Base-by-base conservation (phyloP, 2,888 invertebrate genomes). In the Dynastes maya region DNA sequence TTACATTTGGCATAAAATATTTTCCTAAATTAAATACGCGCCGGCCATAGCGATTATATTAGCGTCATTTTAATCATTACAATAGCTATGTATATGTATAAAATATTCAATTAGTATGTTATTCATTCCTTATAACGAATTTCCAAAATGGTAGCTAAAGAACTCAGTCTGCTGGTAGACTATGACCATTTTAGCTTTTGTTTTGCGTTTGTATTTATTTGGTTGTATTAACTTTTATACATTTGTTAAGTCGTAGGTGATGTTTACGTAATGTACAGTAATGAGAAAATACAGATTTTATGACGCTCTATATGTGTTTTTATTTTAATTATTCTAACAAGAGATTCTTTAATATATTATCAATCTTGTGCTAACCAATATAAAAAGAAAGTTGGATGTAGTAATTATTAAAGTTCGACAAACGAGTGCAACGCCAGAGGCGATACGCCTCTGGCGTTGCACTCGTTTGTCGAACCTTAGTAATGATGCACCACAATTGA, bases 221-320 rank as follows among this genome's bases (percentile, higher is more conserved):
- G 22, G 9, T 51, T 13, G 51, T 51, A 68, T 68, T 68, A 49
- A 68, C 27, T 68, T 68, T 22, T 68, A 68, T 49, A 51, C 51
- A 68, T 27, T 22, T 68, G 68, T 68, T 68, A 63, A 29, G 13
- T 63, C 27, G 2, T 63, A 63, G 63, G 63, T 63, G 63, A 63
- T 63, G 63, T 63, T 32, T 27, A 63, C 63, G 32, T 63, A 63
- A 63, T 11, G 45, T 45, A 32, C n/a, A 29, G 32, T 63, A 22
- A 67, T 67, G 67, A 67, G 45, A 67, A 67, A 45, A 67, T 67
- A 67, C 45, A 67, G 67, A 67, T 45, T 67, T 67, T 67, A 49
- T 67, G 63, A n/a, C 29, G 27, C 63, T 9, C 13, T n/a, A 45
- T 49, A 1, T 67, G 16, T 45, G 16, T 40, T 45, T n/a, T 67